phyloP scores from a whole-genome alignment of 1,140 invertebrate species.

The Tigriopus japonicus region DNA sequence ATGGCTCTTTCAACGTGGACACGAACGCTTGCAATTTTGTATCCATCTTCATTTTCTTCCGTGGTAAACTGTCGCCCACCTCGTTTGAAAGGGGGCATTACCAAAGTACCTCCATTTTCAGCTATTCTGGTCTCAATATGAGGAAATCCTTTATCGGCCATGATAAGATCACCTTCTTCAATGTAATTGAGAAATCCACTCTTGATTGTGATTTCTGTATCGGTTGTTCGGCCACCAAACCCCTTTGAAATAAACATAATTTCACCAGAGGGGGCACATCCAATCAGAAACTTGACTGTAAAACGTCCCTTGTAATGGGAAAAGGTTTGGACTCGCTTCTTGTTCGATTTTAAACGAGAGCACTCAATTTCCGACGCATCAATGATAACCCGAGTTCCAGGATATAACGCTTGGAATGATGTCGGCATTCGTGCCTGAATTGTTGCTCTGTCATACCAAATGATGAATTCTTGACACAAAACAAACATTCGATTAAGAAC shows the following conservation, averaged over 20 bases:
- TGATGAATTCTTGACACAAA: too few species aligned
- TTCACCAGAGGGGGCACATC: conserved; percentile 18
- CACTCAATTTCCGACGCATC: neutral
- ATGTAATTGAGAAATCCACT: too few species aligned
- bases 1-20: conserved; percentile 19
- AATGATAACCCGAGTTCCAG: neutral
- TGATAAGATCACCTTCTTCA: too few species aligned
- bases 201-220: too few species aligned
- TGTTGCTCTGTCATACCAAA: too few species aligned
- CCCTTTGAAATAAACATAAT: conserved; percentile 16
- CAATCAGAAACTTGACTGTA: conserved; percentile 18
- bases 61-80: neutral
- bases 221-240: too few species aligned
- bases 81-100: neutral
- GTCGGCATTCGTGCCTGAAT: neutral
- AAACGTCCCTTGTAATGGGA: conserved; percentile 16
- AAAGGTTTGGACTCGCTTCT: neutral
- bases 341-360: neutral
- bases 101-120: neutral
- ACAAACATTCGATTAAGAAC: too few species aligned
- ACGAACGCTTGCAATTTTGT: conserved; percentile 15
- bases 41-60: conserved; percentile 1
- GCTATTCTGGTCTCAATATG: conserved; percentile 14
- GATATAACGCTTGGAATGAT: neutral
- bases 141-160: conserved; percentile 12